Base-by-base conservation (phyloP, 1,140 invertebrate species). In the Stegodyphus mimosarum region DNA sequence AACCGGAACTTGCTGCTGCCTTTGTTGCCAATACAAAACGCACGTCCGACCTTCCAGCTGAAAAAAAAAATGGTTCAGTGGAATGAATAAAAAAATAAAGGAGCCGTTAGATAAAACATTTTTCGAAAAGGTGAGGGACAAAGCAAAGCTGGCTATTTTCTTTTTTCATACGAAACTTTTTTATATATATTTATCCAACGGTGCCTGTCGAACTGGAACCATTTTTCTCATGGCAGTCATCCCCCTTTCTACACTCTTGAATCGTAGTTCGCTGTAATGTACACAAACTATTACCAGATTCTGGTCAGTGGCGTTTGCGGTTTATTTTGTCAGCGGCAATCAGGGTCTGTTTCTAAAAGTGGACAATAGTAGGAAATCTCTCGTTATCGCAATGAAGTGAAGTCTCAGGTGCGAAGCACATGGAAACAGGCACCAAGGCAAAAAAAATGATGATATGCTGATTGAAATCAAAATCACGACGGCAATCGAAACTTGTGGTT, bases 41-140 rank as follows among this genome's bases (percentile, higher is more conserved):
- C 66, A 79, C 76, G 76, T 81, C 67, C 69, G 69, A 81, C 78
- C 78, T 81, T 81, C 67, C 53, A 66, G 49, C 63, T 6, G 51
- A 69, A 70, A 51, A 77, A 70, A 18, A 7, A 49, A 11, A 79
- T 10, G 55, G 55, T 60, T 9, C 55, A 60, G 55, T 60, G 55
- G 55, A 18, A 67, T 17, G 6, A 67, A 72, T 15, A 70, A 71
- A 5, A n/a, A 10, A 80, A 71, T 18, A 77, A 77, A 60, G n/a
- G 51, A 49, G 60, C 69, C 67, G 78, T 72, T 81, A 60, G 17
- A 52, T 69, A 64, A 11, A n/a, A 33, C 11, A 18, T 48, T 15
- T 51, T n/a, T 18, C 7, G 50, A 79, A 79, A 80, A 81, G 15
- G 66, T 13, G 64, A 13, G 33, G 51, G 67, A 33, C 52, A 33